Conservation (phyloP, 2,797 vertebrate species). For the Potorous gilbertii region DNA sequence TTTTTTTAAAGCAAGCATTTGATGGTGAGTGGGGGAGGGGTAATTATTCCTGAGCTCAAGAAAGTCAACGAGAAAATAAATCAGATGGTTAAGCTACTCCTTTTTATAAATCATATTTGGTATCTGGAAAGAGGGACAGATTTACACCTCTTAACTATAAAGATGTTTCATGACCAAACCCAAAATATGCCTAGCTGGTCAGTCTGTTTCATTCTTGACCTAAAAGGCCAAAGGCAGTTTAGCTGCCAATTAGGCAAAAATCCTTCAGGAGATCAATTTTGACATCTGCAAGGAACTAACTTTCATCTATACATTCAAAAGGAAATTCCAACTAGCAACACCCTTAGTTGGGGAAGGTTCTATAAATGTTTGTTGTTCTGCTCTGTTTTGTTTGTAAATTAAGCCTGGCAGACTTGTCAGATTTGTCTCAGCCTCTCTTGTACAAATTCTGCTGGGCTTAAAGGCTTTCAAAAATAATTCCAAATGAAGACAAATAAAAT, state of each 20-base stretch:
- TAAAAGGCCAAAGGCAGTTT: constrained; percentile 14
- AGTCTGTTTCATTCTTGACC: neutral
- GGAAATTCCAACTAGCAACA: constrained; percentile 17
- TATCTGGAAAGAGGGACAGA: neutral
- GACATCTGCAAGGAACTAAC: constrained; percentile 12
- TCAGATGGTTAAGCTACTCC: constrained; percentile 23
- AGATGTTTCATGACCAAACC: constrained; percentile 4
- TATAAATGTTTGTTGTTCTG: constrained; percentile 11
- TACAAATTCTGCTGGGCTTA: constrained; percentile 10
- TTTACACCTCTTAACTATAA: constrained; percentile 20
- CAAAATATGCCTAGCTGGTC: neutral
- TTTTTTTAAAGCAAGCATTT: constrained; percentile 1
- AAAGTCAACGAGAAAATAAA: constrained; percentile 56
- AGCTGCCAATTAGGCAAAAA: constrained; percentile 45
- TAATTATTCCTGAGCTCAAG: constrained; percentile 7
- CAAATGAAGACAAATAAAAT: constrained; percentile 54
- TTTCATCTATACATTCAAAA: neutral
- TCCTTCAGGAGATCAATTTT: constrained; percentile 21
- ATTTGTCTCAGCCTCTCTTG: constrained; percentile 32
- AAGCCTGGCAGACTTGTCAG: constrained; percentile 22
- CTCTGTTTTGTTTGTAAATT: neutral
- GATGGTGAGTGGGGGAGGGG: constrained; percentile 44
- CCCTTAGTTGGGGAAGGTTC: constrained; percentile 18
- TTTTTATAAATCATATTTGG: constrained; percentile 36
- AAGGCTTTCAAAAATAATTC: constrained; percentile 46